Evolutionary conservation across 2,113 vertebrate genomes (phyloP).

Genomic region (Leptosomus discolor): DNA sequence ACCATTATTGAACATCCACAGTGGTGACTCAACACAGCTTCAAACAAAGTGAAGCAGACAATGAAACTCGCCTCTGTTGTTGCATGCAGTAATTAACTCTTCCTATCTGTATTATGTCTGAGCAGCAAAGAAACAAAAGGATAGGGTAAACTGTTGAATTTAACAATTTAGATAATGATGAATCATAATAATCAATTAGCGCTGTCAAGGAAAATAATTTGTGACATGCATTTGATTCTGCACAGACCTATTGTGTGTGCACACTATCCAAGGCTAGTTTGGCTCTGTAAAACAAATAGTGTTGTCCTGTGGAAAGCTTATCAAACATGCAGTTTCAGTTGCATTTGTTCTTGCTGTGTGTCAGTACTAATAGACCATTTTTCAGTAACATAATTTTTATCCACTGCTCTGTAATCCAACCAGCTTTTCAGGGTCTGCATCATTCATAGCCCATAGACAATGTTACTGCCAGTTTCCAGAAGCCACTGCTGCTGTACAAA

Average conservation of each 20-base stretch:
- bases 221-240: not conserved
- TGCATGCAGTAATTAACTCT: conserved; percentile 65
- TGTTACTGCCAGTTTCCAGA: not conserved
- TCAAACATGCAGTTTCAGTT: conserved; percentile 4
- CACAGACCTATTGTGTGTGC: not conserved
- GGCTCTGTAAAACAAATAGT: conserved; percentile 21
- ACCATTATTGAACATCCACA: not conserved
- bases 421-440: not conserved
- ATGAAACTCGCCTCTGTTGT: conserved; percentile 9
- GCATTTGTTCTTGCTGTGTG: conserved; percentile 29
- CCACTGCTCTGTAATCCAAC: conserved; percentile 36
- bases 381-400: conserved; percentile 55
- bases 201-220: conserved; percentile 31
- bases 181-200: conserved; percentile 58
- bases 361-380: conserved; percentile 51
- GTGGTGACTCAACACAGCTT: conserved; percentile 7
- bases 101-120: conserved; percentile 27
- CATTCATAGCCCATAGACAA: not conserved
- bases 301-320: not conserved
- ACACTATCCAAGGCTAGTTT: not conserved
- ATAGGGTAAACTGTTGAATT: not conserved
- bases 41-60: conserved; percentile 22
- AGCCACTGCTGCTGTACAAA: conserved; percentile 2
- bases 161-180: conserved; percentile 50
- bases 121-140: conserved; percentile 24